Evolutionary conservation across 2,888 invertebrate genomes (phyloP).

Genomic region (Scrobipalpa atriplicella): DNA sequence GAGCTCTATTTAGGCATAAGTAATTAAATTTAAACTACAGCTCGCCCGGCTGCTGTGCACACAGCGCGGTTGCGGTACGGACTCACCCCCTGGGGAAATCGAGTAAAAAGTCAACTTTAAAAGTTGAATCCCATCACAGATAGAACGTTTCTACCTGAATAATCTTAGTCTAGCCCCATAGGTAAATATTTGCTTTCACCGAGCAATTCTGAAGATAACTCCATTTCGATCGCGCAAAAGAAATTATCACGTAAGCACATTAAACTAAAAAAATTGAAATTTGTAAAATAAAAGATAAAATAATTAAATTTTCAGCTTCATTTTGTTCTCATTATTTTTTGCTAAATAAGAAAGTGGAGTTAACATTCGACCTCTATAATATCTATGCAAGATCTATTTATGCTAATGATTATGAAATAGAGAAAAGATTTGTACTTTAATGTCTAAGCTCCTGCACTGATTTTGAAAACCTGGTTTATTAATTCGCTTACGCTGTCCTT

Average conservation of each 20-base stretch:
- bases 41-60: conserved; percentile 15
- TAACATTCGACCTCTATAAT: too few species aligned
- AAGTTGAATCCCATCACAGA: conserved; percentile 11
- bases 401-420: too few species aligned
- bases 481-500: neutral
- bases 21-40: conserved; percentile 30
- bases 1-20: conserved; percentile 26
- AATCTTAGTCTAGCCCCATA: neutral
- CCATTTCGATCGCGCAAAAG: too few species aligned
- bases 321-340: too few species aligned
- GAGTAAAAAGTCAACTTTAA: conserved; percentile 15
- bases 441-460: too few species aligned
- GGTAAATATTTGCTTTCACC: neutral
- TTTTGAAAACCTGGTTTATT: neutral
- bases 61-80: conserved; percentile 2
- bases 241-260: too few species aligned
- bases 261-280: too few species aligned
- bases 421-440: too few species aligned
- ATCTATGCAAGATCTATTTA: too few species aligned
- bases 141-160: conserved; percentile 13
- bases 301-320: too few species aligned
- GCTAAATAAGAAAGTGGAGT: too few species aligned
- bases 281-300: too few species aligned
- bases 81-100: conserved; percentile 11
- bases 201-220: neutral